Base-by-base conservation (phyloP, 30 jellyfish, hydroid and myxozoan genomes). In the Aurelia sp. region DNA sequence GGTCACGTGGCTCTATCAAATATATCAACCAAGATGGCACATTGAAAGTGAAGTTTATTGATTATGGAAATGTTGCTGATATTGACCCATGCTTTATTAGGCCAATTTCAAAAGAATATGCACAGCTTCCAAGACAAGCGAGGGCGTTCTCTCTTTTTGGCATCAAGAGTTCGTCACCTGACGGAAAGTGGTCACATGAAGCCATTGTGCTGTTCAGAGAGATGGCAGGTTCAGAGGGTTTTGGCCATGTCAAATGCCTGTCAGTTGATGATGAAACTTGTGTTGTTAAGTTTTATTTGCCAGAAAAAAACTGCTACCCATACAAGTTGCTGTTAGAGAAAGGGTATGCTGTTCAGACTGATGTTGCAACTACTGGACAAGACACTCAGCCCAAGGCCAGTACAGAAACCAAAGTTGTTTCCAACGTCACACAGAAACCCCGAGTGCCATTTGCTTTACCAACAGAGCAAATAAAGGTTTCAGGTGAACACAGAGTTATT, bases 1-100 rank as follows among this genome's bases (percentile, higher is more conserved):
- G 86, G 92, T 93, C 81, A 63, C 96, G 98, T 47, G 98, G 91
- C 12, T 59, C 71, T 4, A 88, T 93, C 71, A 67, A 61, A 44
- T 44, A 35, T 12, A 57, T 62, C 21, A 87, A 87, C 47, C 52
- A 52, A 3, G 93, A 79, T 71, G 91, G 84, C 23, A 78, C 89
- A 15, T 37, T 77, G 7, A 59, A 20, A 13, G 94, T 82, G 8
- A 17, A 64, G 40, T 88, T 40, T 21, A 67, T 93, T 62, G 98
- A 93, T 62, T 88, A 79, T 64, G 98, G 98, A 48, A 93, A 89
- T 81, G 23, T 27, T 62, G 86, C 71, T 20, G 81, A 78, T 21
- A 65, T 88, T 3, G 90, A 82, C 53, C 23, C 71, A 17, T 71
- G 96, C 33, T 85, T 71, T 47, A 31, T 93, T n/a, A 60, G 89